A percentile compares a stretch with the other conserved stretches of the same genome.
Evolutionary conservation across 2,888 invertebrate genomes (phyloP).

Genomic region (Ashinkailepas kermadecensis): DNA sequence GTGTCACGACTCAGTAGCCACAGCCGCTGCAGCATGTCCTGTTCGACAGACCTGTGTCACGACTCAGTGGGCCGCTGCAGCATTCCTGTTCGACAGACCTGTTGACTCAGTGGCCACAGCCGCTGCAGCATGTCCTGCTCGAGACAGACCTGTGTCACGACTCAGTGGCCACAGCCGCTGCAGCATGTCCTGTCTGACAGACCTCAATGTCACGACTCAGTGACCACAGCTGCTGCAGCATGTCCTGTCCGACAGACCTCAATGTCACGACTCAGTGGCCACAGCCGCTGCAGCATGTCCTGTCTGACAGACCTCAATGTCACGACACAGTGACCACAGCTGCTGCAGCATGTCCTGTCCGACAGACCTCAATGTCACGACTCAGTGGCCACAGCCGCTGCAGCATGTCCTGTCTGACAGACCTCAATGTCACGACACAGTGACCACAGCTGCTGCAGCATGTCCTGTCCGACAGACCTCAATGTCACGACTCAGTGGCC

Average conservation of each 20-base stretch:
- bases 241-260: neutral
- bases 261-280: neutral
- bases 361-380: too few species aligned
- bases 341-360: too few species aligned
- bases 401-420: neutral
- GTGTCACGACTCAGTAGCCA: neutral
- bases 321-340: too few species aligned
- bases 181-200: slow-evolving; percentile 11
- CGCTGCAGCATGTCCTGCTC: too few species aligned
- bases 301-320: neutral
- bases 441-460: neutral
- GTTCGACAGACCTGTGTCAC: neutral
- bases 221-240: too few species aligned
- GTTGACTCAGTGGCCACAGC: too few species aligned
- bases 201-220: too few species aligned
- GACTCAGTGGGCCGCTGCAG: neutral
- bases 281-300: slow-evolving; percentile 11
- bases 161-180: neutral
- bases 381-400: too few species aligned
- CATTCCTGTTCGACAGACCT: too few species aligned
- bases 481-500: neutral
- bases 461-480: neutral
- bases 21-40: slow-evolving; percentile 14
- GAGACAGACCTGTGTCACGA: too few species aligned
- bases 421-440: neutral